Conservation (phyloP, 2,888 invertebrate genomes). For the Troides helena region DNA sequence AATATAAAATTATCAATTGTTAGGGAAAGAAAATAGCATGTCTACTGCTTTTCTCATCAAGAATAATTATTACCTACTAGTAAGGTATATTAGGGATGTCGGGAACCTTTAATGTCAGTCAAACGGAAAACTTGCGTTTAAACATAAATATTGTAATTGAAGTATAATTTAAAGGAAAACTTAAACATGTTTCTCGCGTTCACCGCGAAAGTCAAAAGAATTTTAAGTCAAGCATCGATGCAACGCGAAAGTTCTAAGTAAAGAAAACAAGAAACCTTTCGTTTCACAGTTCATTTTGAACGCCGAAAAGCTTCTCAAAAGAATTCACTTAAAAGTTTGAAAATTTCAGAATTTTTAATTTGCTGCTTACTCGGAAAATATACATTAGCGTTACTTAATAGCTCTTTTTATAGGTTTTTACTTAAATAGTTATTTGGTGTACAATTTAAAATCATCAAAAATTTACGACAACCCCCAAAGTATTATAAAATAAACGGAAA, state of each 20-base stretch:
- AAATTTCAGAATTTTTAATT: not conserved
- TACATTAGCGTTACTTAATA: not conserved
- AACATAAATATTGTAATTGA: not conserved
- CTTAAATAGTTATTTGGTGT: no score
- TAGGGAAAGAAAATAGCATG: no score
- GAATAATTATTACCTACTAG: not conserved
- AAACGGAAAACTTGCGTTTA: not conserved
- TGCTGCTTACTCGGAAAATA: not conserved
- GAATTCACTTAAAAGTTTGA: slow-evolving; percentile 7
- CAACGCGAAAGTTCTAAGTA: slow-evolving; percentile 37
- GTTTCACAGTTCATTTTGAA: slow-evolving; percentile 36
- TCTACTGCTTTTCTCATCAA: no score
- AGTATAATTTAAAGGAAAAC: slow-evolving; percentile 14
- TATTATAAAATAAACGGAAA: no score
- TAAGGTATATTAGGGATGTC: not conserved
- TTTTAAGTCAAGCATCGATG: slow-evolving; percentile 41
- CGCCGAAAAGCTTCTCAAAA: slow-evolving; percentile 20
- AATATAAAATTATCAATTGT: no score
- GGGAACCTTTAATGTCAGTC: not conserved
- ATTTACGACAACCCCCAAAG: no score
- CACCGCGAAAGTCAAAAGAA: slow-evolving; percentile 35
- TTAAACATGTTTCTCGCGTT: slow-evolving; percentile 22
- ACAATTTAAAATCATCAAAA: no score
- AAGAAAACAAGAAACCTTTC: slow-evolving; percentile 38
- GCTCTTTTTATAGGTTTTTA: not conserved